These are phyloP conservation scores for Ischnura elegans DNA, from an alignment of 2,888 invertebrate genomes.

Conservation along the genomic window DNA sequence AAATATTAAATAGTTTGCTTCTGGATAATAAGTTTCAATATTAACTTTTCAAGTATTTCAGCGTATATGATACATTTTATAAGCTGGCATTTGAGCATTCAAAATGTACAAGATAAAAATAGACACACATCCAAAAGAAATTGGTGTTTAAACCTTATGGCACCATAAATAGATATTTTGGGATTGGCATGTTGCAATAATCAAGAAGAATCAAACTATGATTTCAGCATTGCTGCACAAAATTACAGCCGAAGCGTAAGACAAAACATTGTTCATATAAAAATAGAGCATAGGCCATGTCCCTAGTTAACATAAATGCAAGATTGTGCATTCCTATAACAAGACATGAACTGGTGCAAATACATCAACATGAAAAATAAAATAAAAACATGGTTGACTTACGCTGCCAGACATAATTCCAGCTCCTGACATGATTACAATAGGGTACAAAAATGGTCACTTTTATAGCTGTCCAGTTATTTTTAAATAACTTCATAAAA, in stretches of 20 bases:
- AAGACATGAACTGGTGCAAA: constrained; percentile 60
- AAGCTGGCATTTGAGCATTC: constrained; percentile 56
- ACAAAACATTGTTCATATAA: constrained; percentile 50
- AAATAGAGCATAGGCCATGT: constrained; percentile 61
- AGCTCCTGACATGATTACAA: constrained; percentile 1
- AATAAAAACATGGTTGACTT: constrained; percentile 17
- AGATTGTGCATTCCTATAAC: constrained; percentile 63
- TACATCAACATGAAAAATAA: constrained; percentile 54
- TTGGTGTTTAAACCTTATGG: constrained; percentile 36
- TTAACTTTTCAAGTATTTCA: constrained; percentile 42
- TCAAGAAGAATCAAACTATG: constrained; percentile 51
- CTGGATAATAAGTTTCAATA: constrained; percentile 29
- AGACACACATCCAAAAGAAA: constrained; percentile 42
- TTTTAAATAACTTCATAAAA: constrained; percentile 36
- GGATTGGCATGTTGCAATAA: constrained; percentile 15
- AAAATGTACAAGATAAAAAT: constrained; percentile 47
- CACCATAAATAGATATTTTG: constrained; percentile 9
- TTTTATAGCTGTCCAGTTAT: constrained; percentile 30
- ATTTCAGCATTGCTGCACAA: constrained; percentile 33
- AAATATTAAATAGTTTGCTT: constrained; percentile 36
- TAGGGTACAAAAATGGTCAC: constrained; percentile 27
- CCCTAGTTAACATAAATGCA: constrained; percentile 57
- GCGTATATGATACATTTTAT: constrained; percentile 42
- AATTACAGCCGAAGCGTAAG: constrained; percentile 45
- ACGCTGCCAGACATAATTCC: constrained; percentile 45